Percentiles rank a stretch among this genome's conserved stretches.
These are phyloP conservation scores for Achatina immaculata DNA, from an alignment of 1,140 invertebrate species.

Conservation along the genomic window DNA sequence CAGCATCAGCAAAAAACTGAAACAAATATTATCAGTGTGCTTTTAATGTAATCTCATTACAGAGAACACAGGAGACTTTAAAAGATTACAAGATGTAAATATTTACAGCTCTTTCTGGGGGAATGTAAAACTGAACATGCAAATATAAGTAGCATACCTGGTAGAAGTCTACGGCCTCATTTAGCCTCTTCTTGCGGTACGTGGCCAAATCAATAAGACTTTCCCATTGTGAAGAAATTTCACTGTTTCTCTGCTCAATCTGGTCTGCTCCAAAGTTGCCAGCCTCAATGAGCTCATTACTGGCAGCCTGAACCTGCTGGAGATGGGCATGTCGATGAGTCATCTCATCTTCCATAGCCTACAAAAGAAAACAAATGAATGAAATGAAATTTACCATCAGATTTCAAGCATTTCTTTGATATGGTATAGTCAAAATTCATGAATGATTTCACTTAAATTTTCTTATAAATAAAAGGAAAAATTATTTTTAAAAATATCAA, in stretches of 20 bases:
- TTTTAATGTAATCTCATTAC: too few relatives aligned
- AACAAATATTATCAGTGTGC: too few relatives aligned
- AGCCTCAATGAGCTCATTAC: slow-evolving; percentile 91
- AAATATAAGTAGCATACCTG: slow-evolving; percentile 81
- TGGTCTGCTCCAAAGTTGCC: slow-evolving; percentile 95
- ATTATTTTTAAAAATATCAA: too few relatives aligned
- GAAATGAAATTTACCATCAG: too few relatives aligned
- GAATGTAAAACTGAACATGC: too few relatives aligned
- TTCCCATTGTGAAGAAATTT: slow-evolving; percentile 95
- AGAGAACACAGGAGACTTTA: too few relatives aligned
- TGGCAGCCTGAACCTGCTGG: slow-evolving; percentile 89
- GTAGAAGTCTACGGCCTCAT: slow-evolving; percentile 98
- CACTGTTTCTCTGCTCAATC: slow-evolving; percentile 91
- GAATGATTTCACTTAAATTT: too few relatives aligned
- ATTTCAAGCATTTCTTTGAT: too few relatives aligned
- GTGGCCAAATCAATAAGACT: slow-evolving; percentile 91
- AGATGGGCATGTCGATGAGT: slow-evolving; percentile 92
- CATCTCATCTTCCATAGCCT: slow-evolving; percentile 95
- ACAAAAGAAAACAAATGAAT: slow-evolving; percentile 5
- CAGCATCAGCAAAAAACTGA: slow-evolving; percentile 95
- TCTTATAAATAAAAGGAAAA: too few relatives aligned
- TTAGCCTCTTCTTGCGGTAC: slow-evolving; percentile 90
- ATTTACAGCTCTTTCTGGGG: too few relatives aligned
- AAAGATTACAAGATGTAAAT: too few relatives aligned
- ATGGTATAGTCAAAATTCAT: too few relatives aligned